Evolutionary conservation across 2,113 vertebrate species (phyloP).

Genomic region (Paralichthys olivaceus): DNA sequence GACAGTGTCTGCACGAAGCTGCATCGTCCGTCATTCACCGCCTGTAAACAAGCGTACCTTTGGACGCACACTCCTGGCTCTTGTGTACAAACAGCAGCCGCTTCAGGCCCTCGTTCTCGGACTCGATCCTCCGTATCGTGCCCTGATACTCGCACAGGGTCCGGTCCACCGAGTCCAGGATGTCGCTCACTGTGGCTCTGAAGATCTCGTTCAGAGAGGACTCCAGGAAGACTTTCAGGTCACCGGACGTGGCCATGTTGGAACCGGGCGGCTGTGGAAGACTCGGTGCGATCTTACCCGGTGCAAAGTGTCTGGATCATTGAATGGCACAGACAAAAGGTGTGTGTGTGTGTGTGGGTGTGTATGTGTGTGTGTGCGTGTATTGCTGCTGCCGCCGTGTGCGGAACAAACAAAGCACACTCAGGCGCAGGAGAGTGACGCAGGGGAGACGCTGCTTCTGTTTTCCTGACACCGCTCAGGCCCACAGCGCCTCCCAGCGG

Average conservation of each 20-base stretch:
- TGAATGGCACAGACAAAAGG: background rate
- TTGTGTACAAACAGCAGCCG: constrained; percentile 64
- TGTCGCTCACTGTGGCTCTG: constrained; percentile 79
- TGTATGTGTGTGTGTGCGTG: background rate
- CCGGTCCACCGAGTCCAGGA: constrained; percentile 80
- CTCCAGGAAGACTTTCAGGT: constrained; percentile 76
- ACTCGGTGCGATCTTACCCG: background rate
- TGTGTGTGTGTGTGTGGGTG: constrained; percentile 18
- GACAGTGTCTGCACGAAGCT: background rate
- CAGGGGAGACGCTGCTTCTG: background rate
- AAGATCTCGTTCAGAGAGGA: constrained; percentile 82
- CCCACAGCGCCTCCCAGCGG: constrained; percentile 42
- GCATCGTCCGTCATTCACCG: background rate
- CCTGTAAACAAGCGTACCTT: background rate
- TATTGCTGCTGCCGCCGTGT: constrained; percentile 59
- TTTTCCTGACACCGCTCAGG: background rate
- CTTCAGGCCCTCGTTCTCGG: constrained; percentile 79
- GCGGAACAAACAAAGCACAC: constrained; percentile 74
- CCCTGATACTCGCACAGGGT: constrained; percentile 78
- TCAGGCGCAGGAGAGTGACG: constrained; percentile 61
- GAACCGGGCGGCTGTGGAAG: background rate
- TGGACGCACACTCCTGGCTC: constrained; percentile 28
- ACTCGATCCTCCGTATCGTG: constrained; percentile 73
- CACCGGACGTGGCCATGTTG: constrained; percentile 68
- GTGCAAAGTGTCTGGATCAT: constrained; percentile 4